Percentiles rank a stretch among this genome's conserved stretches.
These are phyloP conservation scores for Tanaodytes sp. DNA, from an alignment of 2,888 invertebrate species.

Conservation along the genomic window DNA sequence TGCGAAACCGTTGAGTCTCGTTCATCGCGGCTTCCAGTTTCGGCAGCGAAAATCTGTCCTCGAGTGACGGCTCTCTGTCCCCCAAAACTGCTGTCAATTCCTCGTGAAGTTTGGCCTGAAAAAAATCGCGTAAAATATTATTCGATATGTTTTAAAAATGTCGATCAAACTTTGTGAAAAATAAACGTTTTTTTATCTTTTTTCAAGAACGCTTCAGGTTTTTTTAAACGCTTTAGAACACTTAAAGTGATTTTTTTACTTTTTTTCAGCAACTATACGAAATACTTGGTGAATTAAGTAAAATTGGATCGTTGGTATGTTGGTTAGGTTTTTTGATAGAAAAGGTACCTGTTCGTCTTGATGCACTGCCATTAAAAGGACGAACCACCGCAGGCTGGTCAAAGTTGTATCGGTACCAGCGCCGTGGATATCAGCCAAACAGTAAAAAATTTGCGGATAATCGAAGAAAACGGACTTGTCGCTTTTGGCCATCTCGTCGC, in stretches of 20 bases:
- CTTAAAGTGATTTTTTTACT: too few relatives aligned
- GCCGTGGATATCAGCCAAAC: slow-evolving; percentile 88
- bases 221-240: too few relatives aligned
- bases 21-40: slow-evolving; percentile 83
- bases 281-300: too few relatives aligned
- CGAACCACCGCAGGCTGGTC: slow-evolving; percentile 86
- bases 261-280: too few relatives aligned
- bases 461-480: slow-evolving; percentile 75
- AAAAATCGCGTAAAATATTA: too few relatives aligned
- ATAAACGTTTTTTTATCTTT: too few relatives aligned
- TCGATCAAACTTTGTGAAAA: too few relatives aligned
- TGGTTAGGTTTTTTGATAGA: too few relatives aligned
- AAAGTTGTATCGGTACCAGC: slow-evolving; percentile 90
- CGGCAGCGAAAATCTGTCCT: slow-evolving; percentile 76
- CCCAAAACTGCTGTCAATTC: slow-evolving; percentile 73
- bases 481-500: slow-evolving; percentile 76
- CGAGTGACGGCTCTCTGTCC: slow-evolving; percentile 73
- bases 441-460: slow-evolving; percentile 81
- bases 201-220: too few relatives aligned
- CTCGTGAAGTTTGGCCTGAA: slow-evolving; percentile 76
- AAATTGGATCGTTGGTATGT: too few relatives aligned
- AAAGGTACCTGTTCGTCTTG: slow-evolving; percentile 80
- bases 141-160: too few relatives aligned
- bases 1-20: slow-evolving; percentile 85
- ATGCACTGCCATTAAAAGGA: slow-evolving; percentile 83